phyloP scores from a whole-genome alignment of 2,888 invertebrate species.

The Pseudoips prasinana region DNA sequence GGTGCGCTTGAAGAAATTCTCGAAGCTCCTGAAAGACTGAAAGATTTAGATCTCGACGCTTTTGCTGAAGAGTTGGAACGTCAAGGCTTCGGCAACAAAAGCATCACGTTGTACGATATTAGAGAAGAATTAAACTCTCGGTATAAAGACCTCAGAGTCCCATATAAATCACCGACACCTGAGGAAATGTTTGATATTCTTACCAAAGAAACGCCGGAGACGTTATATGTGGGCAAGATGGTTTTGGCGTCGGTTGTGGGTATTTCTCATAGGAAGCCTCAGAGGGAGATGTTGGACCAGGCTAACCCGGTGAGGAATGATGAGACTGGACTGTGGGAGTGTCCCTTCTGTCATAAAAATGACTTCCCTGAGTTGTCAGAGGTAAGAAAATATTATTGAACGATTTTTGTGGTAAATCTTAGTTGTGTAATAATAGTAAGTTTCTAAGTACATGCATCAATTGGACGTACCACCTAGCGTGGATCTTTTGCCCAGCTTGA shows the following conservation, averaged over 20 bases:
- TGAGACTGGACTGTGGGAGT: slow-evolving; percentile 97
- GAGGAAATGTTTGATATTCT: slow-evolving; percentile 97
- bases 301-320: slow-evolving; percentile 98
- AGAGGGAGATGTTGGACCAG: slow-evolving; percentile 96
- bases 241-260: slow-evolving; percentile 90
- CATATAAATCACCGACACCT: slow-evolving; percentile 89
- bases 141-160: slow-evolving; percentile 93
- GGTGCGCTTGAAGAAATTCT: slow-evolving; percentile 98
- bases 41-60: slow-evolving; percentile 98
- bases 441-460: too few relatives aligned
- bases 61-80: slow-evolving; percentile 98
- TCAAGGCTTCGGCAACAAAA: slow-evolving; percentile 94
- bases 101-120: slow-evolving; percentile 98
- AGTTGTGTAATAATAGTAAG: too few relatives aligned
- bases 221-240: slow-evolving; percentile 94
- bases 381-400: slow-evolving; percentile 58
- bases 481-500: too few relatives aligned
- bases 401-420: too few relatives aligned
- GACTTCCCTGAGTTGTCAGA: slow-evolving; percentile 98
- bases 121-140: slow-evolving; percentile 96
- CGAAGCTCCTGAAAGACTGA: slow-evolving; percentile 95
- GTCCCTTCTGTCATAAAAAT: slow-evolving; percentile 97
- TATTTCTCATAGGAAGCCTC: slow-evolving; percentile 93
- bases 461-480: too few relatives aligned
- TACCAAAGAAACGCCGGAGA: slow-evolving; percentile 97